Percentiles rank a stretch among this genome's conserved stretches.
Evolutionary conservation across 2,797 vertebrate species (phyloP).

Genomic region (Acomys russatus): DNA sequence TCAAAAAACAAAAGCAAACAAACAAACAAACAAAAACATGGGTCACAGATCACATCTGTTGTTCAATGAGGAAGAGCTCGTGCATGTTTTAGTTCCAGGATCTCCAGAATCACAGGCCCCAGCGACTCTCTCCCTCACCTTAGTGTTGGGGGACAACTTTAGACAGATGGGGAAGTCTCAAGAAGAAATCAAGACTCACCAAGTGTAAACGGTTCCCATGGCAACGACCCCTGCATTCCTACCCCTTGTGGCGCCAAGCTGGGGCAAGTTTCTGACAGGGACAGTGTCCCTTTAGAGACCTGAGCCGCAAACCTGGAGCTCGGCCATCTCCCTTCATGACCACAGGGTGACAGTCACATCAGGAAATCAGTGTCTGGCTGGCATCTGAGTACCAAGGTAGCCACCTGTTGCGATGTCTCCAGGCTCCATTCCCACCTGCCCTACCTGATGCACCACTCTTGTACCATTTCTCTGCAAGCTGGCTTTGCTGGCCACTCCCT

Average conservation of each 20-base stretch:
- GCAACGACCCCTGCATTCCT: not conserved
- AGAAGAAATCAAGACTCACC: not conserved
- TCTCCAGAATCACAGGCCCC: not conserved
- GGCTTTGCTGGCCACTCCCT: not conserved
- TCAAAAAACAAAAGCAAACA: too few species aligned
- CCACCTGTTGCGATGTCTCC: not conserved
- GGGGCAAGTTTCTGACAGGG: not conserved
- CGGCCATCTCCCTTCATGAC: not conserved
- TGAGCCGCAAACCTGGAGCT: too few species aligned
- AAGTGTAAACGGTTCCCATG: fast-evolving
- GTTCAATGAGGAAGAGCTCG: too few species aligned
- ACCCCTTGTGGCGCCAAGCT: not conserved
- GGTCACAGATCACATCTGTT: too few species aligned
- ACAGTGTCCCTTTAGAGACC: not conserved
- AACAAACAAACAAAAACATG: not conserved
- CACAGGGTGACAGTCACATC: too few species aligned
- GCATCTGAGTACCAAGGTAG: not conserved
- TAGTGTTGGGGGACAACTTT: not conserved
- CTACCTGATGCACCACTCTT: not conserved
- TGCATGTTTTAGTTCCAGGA: not conserved
- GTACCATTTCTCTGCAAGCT: not conserved
- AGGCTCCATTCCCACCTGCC: not conserved
- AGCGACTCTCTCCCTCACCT: not conserved
- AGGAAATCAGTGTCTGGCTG: not conserved
- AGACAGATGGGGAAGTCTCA: not conserved